Evolutionary conservation across 2,113 vertebrate genomes (phyloP).

Genomic region (Lagopus leucura): DNA sequence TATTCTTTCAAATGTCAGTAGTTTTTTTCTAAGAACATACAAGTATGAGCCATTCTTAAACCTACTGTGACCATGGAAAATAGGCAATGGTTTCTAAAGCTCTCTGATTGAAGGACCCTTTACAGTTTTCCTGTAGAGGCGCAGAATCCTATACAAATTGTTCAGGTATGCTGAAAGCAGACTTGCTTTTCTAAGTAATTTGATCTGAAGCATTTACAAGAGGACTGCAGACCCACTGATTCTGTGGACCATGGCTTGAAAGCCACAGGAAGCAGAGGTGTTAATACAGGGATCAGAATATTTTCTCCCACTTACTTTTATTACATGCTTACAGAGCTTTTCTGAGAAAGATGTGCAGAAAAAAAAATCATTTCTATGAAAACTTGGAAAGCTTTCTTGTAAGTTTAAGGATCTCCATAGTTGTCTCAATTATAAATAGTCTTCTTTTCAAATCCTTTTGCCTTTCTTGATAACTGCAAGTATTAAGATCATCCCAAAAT

Average conservation of each 20-base stretch:
- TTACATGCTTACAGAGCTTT: background rate
- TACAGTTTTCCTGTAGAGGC: background rate
- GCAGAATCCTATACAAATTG: background rate
- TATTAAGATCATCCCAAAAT: background rate
- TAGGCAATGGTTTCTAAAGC: background rate
- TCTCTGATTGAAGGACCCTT: background rate
- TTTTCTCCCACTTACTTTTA: conserved; percentile 8
- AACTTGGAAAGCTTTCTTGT: background rate
- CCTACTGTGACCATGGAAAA: background rate
- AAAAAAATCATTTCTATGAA: background rate
- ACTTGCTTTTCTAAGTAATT: background rate
- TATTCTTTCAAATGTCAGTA: too few relatives aligned
- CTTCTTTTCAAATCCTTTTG: background rate
- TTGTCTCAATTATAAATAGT: background rate
- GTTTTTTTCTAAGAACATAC: background rate
- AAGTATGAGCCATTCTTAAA: background rate
- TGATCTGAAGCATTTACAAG: background rate
- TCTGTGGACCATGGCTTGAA: background rate
- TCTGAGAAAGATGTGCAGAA: background rate
- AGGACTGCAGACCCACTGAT: background rate
- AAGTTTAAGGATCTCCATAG: background rate
- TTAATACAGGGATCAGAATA: background rate
- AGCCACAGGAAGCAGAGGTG: background rate
- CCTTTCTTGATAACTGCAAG: background rate
- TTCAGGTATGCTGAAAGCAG: background rate